Evolutionary conservation across 2,888 invertebrate genomes (phyloP), one percentile per base, ranked within the genome.

Genomic region (Apamea sordens): DNA sequence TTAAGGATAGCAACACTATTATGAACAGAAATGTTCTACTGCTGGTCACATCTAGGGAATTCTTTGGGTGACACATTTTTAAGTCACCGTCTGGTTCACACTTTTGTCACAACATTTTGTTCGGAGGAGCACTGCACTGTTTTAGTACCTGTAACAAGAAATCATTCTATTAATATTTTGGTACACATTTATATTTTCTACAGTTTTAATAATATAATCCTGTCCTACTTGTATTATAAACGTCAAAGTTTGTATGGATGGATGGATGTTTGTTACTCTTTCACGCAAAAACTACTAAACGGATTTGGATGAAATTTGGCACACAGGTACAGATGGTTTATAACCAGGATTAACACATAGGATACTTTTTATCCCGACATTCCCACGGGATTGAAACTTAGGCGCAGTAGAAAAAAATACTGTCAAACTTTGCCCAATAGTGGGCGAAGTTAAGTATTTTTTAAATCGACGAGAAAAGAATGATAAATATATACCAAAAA

Each of bases 1-100:
- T 96, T 80, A 97, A 88, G 15, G 95, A 96, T 82, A 96, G 89
- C 75, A 97, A 87, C 87, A 96, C 94, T 92, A 96, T 95, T 87
- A 97, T 94, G 89, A 96, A 95, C 82, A 96, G 88, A 86, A 95
- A 93, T 91, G 96, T 96, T 92, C 96, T 94, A 88, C 93, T 95
- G 87, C 92, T 94, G 71, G 93, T 92, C 84, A 94, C 92, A 84
- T 95, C 93, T 89, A 94, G 92, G 79, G 92, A 93, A 90, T 91
- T 92, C 92, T 94, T 95, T 90, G 93, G 88, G 90, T 91, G 93
- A 93, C 94, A 94, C 96, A 96, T 96, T 93, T 94, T 96, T 79
- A 77, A 71, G 68, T 86, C 83, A 78, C 82, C 80, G 72, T 80
- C 87, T 28, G 87, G 84, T 85, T 87, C 73, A 63, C 81, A 68